These are phyloP conservation scores for Subacronicta megacephala DNA, from an alignment of 2,888 invertebrate species.

Conservation along the genomic window DNA sequence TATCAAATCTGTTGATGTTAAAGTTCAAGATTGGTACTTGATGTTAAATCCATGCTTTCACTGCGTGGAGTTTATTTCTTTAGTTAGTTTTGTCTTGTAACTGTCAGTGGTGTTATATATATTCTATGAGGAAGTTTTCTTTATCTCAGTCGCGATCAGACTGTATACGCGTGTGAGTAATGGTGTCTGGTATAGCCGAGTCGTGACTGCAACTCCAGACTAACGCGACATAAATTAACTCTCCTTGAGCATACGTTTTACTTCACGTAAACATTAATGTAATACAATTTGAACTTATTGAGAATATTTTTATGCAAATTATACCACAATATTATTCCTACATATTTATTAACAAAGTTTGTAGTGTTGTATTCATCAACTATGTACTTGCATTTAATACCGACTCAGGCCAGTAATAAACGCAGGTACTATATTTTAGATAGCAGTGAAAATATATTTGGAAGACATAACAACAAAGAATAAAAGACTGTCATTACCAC, in stretches of 20 bases:
- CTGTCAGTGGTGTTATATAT: slow-evolving; percentile 42
- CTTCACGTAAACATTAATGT: slow-evolving; percentile 26
- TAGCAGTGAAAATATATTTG: too few species aligned
- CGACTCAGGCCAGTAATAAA: background rate
- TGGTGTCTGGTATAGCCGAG: slow-evolving; percentile 63
- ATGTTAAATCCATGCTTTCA: too few species aligned
- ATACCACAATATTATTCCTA: too few species aligned
- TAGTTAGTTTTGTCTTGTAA: slow-evolving; percentile 27
- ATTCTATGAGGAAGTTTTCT: slow-evolving; percentile 44
- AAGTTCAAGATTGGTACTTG: too few species aligned
- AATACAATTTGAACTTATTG: slow-evolving; percentile 23
- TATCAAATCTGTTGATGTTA: too few species aligned
- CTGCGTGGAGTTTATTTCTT: too few species aligned
- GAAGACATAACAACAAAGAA: slow-evolving; percentile 27
- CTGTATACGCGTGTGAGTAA: slow-evolving; percentile 72
- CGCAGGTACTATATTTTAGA: too few species aligned
- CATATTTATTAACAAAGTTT: too few species aligned
- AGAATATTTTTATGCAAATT: too few species aligned
- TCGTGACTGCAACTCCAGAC: slow-evolving; percentile 74
- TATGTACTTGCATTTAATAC: slow-evolving; percentile 4
- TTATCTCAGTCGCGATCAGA: slow-evolving; percentile 44
- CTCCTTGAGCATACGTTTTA: slow-evolving; percentile 50
- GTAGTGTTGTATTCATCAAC: background rate
- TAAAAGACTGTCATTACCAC: slow-evolving; percentile 33
- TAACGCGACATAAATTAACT: slow-evolving; percentile 66